Percentiles rank a stretch among this genome's conserved stretches.
phyloP scores from a whole-genome alignment of 64 coral and sea anemone genomes.

The Stylophora pistillata region DNA sequence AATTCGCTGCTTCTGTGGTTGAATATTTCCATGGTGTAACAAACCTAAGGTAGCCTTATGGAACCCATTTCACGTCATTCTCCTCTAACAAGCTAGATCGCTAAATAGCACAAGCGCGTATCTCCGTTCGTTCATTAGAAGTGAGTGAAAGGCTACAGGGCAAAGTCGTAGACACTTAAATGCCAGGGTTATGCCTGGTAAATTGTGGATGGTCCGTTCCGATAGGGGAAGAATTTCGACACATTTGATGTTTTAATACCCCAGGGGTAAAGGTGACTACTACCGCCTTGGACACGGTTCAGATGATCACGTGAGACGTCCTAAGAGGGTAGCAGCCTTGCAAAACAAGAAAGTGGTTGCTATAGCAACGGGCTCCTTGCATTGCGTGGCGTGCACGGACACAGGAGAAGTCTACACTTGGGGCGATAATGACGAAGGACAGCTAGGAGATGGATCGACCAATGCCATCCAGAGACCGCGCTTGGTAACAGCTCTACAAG shows the following conservation, averaged over 20 bases:
- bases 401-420: conserved; percentile 97
- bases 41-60: too few relatives aligned
- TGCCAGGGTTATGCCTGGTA: too few relatives aligned
- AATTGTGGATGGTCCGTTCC: too few relatives aligned
- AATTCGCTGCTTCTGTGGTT: too few relatives aligned
- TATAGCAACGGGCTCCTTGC: conserved; percentile 93
- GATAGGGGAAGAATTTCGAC: background rate
- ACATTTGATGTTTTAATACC: background rate
- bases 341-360: conserved; percentile 90
- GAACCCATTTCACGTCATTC: too few relatives aligned
- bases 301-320: conserved; percentile 95
- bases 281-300: conserved; percentile 95
- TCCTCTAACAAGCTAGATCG: too few relatives aligned
- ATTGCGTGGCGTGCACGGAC: conserved; percentile 99
- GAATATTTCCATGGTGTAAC: too few relatives aligned
- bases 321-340: conserved; percentile 83
- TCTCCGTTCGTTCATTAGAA: too few relatives aligned
- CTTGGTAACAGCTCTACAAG: conserved; percentile 93
- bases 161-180: too few relatives aligned
- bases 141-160: too few relatives aligned
- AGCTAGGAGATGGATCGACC: conserved; percentile 95
- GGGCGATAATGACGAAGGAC: conserved; percentile 99
- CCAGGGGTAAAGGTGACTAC: conserved; percentile 98
- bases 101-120: too few relatives aligned
- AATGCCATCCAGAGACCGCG: conserved; percentile 93